A percentile compares a stretch with the other conserved stretches of the same genome.
Conservation (phyloP, 2,888 invertebrate species). For the Aethes cnicana region DNA sequence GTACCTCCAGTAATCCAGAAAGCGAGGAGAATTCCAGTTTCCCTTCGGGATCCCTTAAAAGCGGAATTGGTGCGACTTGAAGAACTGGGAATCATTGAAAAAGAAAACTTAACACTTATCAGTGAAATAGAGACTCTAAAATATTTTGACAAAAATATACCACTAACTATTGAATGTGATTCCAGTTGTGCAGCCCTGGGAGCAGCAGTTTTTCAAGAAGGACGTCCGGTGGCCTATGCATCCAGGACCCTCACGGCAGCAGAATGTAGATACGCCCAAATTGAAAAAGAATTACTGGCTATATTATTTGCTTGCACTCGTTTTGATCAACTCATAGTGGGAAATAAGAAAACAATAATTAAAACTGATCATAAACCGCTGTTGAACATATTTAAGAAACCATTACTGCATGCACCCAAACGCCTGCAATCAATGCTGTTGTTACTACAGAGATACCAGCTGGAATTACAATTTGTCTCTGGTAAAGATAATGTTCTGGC, state of each 20-base stretch:
- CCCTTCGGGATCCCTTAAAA: too few relatives aligned
- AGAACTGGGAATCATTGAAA: too few relatives aligned
- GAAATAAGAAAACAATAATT: not conserved
- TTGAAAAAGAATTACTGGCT: not conserved
- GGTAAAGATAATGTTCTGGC: not conserved
- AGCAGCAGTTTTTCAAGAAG: not conserved
- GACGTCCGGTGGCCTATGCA: not conserved
- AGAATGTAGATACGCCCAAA: not conserved
- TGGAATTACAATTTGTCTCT: too few relatives aligned
- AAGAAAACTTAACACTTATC: too few relatives aligned
- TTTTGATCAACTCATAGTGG: not conserved
- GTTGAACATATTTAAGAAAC: not conserved
- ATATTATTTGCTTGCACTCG: not conserved
- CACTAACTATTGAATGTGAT: not conserved
- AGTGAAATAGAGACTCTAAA: too few relatives aligned
- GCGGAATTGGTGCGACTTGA: too few relatives aligned
- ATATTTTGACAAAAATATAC: not conserved
- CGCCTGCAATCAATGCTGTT: not conserved
- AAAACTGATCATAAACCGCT: not conserved
- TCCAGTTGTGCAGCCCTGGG: not conserved
- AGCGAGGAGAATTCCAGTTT: too few relatives aligned
- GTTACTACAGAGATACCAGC: not conserved
- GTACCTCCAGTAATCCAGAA: too few relatives aligned
- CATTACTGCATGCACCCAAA: not conserved
- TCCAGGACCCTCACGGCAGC: not conserved